Percentiles rank a stretch among this genome's conserved stretches.
phyloP scores from a whole-genome alignment of 1,140 invertebrate genomes.

The Medauroidea extradentata region DNA sequence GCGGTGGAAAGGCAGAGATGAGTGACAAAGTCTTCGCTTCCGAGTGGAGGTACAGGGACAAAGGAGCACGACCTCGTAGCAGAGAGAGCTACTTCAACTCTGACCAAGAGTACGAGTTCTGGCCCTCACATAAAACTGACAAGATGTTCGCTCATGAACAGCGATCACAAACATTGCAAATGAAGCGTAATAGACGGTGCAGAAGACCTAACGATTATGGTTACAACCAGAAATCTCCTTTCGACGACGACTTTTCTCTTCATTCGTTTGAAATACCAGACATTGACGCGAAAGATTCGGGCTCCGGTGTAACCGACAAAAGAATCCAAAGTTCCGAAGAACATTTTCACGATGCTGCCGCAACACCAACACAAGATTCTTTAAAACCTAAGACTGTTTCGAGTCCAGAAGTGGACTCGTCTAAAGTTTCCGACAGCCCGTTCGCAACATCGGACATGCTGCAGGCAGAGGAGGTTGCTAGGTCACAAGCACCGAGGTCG shows the following conservation, averaged over 20 bases:
- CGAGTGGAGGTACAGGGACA: slow-evolving; percentile 6
- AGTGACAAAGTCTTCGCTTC: background rate
- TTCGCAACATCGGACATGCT: background rate
- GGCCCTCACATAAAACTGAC: background rate
- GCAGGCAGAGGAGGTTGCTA: background rate
- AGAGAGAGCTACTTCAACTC: slow-evolving; percentile 12
- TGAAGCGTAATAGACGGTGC: slow-evolving; percentile 13
- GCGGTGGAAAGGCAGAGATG: background rate
- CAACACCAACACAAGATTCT: background rate
- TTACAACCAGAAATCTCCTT: slow-evolving; percentile 52
- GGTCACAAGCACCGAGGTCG: background rate
- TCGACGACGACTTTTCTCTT: slow-evolving; percentile 64
- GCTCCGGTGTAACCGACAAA: slow-evolving; percentile 18
- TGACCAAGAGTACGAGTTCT: slow-evolving; percentile 16
- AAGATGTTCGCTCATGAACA: slow-evolving; percentile 10
- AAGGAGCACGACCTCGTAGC: slow-evolving; percentile 11
- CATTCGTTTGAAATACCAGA: slow-evolving; percentile 18
- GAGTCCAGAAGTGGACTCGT: background rate
- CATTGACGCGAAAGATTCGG: too few relatives aligned
- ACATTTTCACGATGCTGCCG: slow-evolving; percentile 23
- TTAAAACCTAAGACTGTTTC: background rate
- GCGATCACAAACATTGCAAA: slow-evolving; percentile 20
- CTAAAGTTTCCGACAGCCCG: background rate
- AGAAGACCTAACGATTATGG: slow-evolving; percentile 14
- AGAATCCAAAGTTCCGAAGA: slow-evolving; percentile 24